Percentiles rank a stretch among this genome's conserved stretches.
phyloP scores from a whole-genome alignment of 2,797 vertebrate genomes.

The Pogoniulus pusillus region DNA sequence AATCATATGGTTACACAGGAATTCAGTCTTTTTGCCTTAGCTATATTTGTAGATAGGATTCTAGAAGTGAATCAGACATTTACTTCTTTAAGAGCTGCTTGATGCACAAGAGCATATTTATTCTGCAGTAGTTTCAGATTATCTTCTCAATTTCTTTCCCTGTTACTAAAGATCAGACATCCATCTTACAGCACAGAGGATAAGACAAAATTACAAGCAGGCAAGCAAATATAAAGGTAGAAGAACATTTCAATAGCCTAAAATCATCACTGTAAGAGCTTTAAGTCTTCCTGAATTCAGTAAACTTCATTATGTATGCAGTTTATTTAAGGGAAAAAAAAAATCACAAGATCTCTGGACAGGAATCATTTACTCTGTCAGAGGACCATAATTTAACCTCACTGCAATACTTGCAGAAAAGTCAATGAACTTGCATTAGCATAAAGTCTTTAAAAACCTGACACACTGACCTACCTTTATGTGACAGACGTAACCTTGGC shows the following conservation, averaged over 20 bases:
- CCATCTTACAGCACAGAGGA: neutral
- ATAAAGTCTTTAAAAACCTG: constrained; percentile 21
- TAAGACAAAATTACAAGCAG: constrained; percentile 3
- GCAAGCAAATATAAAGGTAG: constrained; percentile 16
- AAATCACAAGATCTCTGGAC: neutral
- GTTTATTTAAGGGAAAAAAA: neutral
- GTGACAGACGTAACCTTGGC: constrained; percentile 70
- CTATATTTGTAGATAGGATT: constrained; percentile 33
- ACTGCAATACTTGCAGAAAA: neutral
- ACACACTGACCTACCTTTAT: constrained; percentile 71
- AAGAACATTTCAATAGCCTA: neutral
- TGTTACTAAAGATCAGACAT: constrained; percentile 17
- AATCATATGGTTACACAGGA: constrained; percentile 60
- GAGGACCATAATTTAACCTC: neutral
- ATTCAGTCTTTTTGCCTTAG: constrained; percentile 46
- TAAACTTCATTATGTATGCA: neutral
- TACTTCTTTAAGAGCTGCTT: constrained; percentile 40
- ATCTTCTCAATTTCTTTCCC: constrained; percentile 29
- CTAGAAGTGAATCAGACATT: constrained; percentile 53
- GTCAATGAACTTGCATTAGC: constrained; percentile 8
- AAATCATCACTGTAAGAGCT: neutral
- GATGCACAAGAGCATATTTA: neutral
- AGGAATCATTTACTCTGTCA: neutral
- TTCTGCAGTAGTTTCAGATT: constrained; percentile 23
- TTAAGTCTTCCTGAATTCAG: neutral